Base-by-base conservation (phyloP, 2,888 invertebrate species). In the Leucozona laternaria region DNA sequence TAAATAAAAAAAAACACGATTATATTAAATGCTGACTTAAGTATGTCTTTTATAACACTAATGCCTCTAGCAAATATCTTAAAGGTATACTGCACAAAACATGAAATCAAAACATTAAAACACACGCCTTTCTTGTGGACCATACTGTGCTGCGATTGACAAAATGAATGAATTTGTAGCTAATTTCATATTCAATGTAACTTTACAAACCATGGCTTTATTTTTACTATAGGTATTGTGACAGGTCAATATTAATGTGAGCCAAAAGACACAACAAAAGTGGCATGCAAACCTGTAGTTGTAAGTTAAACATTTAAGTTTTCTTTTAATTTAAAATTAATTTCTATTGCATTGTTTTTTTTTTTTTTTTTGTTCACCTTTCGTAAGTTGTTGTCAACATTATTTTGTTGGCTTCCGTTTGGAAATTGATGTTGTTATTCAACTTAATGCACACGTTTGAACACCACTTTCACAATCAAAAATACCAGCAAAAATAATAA, bases 371-470 rank as follows among this genome's bases (percentile, higher is more conserved):
- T 43, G 17, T 78, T 85, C 73, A 85, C 85, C 85, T 85, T 78
- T 85, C 62, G 48, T 55, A 77, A 81, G 80, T 80, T 80, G 79
- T 80, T 84, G 81, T 81, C 48, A 79, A 45, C 79, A 68, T 68
- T 71, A 68, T 78, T 78, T 55, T 22, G 45, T 48, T 73, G 57
- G 62, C 50, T 85, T 77, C 80, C 76, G 71, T 50, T 80, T 10
- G 40, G 22, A 40, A 70, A 58, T 28, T 22, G 43, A 17, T 83
- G 60, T 20, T 72, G 60, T 20, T 53, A 17, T 72, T 66, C n/a
- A 55, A 28, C 45, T 55, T 20, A 50, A 66, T 37, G 28, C 71
- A 80, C 71, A 80, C 76, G 53, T 55, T 68, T 37, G 43, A 37
- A 45, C 17, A 68, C 66, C 50, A 58, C 78, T 73, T 72, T 60